A percentile compares a stretch with the other conserved stretches of the same genome.
These are phyloP conservation scores for Hypsopygia costalis DNA, from an alignment of 2,888 invertebrate species.

Conservation along the genomic window DNA sequence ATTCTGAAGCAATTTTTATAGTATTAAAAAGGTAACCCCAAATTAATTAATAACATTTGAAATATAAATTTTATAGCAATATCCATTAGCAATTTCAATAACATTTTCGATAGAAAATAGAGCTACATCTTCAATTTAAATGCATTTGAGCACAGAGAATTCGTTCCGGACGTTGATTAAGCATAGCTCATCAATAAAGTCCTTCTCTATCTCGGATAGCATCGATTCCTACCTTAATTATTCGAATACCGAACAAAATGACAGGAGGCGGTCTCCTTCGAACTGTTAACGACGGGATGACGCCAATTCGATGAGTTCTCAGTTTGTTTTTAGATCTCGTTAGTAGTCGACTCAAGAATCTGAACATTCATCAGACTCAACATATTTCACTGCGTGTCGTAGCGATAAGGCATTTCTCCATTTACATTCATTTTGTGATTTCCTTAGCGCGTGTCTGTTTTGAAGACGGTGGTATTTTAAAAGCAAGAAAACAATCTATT, in stretches of 20 bases:
- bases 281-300: conserved; percentile 47
- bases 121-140: conserved; percentile 22
- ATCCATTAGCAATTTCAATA: too few species aligned
- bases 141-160: conserved; percentile 29
- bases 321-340: conserved; percentile 68
- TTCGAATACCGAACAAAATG: conserved; percentile 52
- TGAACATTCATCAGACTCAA: conserved; percentile 57
- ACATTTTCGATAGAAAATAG: neutral
- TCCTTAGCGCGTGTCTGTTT: conserved; percentile 24
- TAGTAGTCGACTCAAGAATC: conserved; percentile 51
- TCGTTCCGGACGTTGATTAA: conserved; percentile 61
- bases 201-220: conserved; percentile 51
- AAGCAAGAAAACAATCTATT: conserved; percentile 47
- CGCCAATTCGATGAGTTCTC: conserved; percentile 47
- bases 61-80: too few species aligned
- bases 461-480: conserved; percentile 48
- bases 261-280: conserved; percentile 51
- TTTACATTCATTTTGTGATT: conserved; percentile 48
- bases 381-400: conserved; percentile 57
- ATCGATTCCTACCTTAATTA: conserved; percentile 60
- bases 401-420: conserved; percentile 61
- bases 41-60: too few species aligned
- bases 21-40: too few species aligned
- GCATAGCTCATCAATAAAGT: conserved; percentile 60
- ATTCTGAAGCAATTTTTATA: too few species aligned